These are phyloP conservation scores for Ptyas mucosa DNA, from an alignment of 2,113 vertebrate genomes.

Conservation along the genomic window DNA sequence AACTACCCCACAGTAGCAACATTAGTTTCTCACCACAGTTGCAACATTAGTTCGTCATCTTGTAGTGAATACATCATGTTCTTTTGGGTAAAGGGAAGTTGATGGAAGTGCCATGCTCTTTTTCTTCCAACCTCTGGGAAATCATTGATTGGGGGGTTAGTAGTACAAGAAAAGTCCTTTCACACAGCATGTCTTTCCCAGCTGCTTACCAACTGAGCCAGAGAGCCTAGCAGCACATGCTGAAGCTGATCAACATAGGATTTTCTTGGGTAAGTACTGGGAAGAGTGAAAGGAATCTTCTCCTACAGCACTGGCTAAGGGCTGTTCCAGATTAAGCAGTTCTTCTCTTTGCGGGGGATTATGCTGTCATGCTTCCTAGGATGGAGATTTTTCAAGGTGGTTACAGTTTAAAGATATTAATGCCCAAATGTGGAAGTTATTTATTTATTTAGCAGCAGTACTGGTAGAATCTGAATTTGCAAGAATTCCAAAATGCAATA, in stretches of 20 bases:
- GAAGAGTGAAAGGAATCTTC: neutral
- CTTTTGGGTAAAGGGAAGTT: neutral
- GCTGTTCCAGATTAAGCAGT: neutral
- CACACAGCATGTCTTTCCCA: neutral
- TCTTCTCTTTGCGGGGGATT: neutral
- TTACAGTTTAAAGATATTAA: neutral
- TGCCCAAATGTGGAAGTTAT: neutral
- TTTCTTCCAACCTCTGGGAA: neutral
- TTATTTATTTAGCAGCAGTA: neutral
- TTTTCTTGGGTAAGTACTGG: neutral
- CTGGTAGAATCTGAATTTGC: neutral
- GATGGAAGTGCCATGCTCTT: neutral
- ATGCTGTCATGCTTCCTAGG: neutral
- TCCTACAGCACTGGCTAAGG: neutral
- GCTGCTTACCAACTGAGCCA: neutral
- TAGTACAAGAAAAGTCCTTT: neutral
- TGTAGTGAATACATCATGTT: neutral
- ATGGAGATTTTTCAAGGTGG: neutral
- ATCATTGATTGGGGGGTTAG: neutral
- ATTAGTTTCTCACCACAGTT: neutral
- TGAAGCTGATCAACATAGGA: neutral
- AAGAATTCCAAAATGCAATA: neutral
- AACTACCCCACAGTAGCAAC: neutral
- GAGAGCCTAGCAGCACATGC: neutral
- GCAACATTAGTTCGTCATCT: neutral